Conservation (phyloP, 2,888 invertebrate species). For the Mimas tiliae region DNA sequence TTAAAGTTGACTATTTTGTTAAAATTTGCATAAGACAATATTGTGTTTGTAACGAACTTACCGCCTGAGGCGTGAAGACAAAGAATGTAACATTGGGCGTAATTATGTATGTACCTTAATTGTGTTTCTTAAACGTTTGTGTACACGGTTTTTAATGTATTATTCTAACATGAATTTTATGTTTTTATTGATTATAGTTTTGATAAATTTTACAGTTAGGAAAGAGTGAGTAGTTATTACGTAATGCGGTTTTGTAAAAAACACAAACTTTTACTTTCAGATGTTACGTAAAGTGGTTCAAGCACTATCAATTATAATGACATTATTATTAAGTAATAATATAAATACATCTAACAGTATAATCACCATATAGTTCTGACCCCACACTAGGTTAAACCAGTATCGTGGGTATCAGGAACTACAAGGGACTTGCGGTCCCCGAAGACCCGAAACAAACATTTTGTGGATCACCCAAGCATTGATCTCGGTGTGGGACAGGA, state of each 20-base stretch:
- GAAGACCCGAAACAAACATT: no score
- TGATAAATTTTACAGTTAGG: background rate
- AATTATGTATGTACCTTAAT: conserved; percentile 23
- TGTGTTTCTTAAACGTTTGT: conserved; percentile 15
- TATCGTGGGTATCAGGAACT: no score
- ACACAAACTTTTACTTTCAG: background rate
- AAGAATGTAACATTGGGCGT: background rate
- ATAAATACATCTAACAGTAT: no score
- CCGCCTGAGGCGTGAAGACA: conserved; percentile 29
- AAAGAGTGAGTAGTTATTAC: background rate
- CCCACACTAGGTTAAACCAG: no score
- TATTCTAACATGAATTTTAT: background rate
- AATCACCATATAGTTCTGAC: no score
- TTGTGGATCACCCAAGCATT: no score
- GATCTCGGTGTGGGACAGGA: no score
- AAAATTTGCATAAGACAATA: conserved; percentile 48
- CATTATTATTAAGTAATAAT: no score
- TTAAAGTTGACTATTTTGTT: conserved; percentile 54
- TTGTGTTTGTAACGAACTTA: conserved; percentile 37
- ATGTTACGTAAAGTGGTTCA: no score
- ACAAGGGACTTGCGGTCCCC: no score
- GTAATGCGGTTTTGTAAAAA: background rate
- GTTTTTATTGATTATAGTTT: background rate
- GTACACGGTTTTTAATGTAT: background rate
- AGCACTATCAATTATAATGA: no score